Percentiles rank a stretch among this genome's conserved stretches.
These are phyloP conservation scores for Iguana delicatissima DNA, from an alignment of 2,797 vertebrate species.

Conservation along the genomic window DNA sequence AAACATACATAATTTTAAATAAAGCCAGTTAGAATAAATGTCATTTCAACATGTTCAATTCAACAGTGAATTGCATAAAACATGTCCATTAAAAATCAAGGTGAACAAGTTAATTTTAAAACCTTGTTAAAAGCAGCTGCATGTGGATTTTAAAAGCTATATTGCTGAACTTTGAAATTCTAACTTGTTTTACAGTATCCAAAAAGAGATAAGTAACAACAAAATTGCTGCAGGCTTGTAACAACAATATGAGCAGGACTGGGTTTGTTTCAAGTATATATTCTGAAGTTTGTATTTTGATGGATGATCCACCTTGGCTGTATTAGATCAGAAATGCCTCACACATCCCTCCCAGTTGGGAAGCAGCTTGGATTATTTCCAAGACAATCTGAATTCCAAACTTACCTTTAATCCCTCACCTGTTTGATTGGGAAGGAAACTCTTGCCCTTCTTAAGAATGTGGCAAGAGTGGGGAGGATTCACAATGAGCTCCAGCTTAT, in stretches of 20 bases:
- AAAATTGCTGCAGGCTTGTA: not conserved
- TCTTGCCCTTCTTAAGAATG: not conserved
- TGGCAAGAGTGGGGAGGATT: not conserved
- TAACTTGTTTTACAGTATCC: not conserved
- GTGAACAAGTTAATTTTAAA: not conserved
- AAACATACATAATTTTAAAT: not conserved
- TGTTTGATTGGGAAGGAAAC: not conserved
- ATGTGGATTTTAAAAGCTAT: not conserved
- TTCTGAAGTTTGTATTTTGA: not conserved
- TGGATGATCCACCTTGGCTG: not conserved
- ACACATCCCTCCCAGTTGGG: not conserved
- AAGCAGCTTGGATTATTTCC: not conserved
- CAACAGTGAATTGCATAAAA: not conserved
- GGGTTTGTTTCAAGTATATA: not conserved
- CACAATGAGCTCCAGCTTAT: not conserved
- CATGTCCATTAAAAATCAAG: not conserved
- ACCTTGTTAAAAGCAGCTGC: not conserved
- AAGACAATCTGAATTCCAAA: not conserved
- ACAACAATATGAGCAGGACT: not conserved
- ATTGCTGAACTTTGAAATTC: not conserved
- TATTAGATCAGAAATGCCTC: not conserved
- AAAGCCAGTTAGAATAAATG: not conserved
- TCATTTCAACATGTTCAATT: not conserved
- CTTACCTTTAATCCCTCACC: too few species aligned
- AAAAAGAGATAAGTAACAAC: not conserved